Percentiles rank a stretch among this genome's conserved stretches.
Conservation (phyloP, 2,888 invertebrate species). For the Portevinia maculata region DNA sequence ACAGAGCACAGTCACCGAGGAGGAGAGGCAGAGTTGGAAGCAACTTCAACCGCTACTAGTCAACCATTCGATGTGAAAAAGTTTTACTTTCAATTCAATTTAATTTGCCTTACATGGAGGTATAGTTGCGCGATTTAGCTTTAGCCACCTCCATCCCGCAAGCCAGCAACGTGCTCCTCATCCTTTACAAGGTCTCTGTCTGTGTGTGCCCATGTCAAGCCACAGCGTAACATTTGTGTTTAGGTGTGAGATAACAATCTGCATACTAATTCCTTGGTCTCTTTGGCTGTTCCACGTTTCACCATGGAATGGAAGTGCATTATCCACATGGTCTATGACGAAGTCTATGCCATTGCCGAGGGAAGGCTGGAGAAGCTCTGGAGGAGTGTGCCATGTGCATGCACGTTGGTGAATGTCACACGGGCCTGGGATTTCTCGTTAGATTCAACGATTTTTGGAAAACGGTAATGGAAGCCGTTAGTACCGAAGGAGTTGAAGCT, state of each 20-base stretch:
- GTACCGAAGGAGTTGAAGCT: conserved; percentile 6
- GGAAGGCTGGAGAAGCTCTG: too few relatives aligned
- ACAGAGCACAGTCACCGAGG: conserved; percentile 13
- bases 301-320: conserved; percentile 17
- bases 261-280: conserved; percentile 65
- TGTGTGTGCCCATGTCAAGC: neutral
- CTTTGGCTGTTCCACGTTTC: conserved; percentile 4
- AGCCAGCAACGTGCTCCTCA: neutral
- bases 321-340: conserved; percentile 1
- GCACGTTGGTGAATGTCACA: conserved; percentile 45
- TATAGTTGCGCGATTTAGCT: conserved; percentile 25
- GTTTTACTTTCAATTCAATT: conserved; percentile 72
- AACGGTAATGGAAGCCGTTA: conserved; percentile 32
- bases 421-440: conserved; percentile 36
- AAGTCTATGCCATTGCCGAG: neutral
- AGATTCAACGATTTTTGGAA: conserved; percentile 31
- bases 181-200: conserved; percentile 51
- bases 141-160: conserved; percentile 6
- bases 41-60: neutral
- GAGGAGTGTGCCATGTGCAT: conserved; percentile 41
- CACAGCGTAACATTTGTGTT: conserved; percentile 58
- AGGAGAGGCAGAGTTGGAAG: neutral
- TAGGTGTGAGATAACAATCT: conserved; percentile 73
- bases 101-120: conserved; percentile 69
- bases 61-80: conserved; percentile 60